phyloP scores from a whole-genome alignment of 2,113 vertebrate species.

The Anolis carolinensis region DNA sequence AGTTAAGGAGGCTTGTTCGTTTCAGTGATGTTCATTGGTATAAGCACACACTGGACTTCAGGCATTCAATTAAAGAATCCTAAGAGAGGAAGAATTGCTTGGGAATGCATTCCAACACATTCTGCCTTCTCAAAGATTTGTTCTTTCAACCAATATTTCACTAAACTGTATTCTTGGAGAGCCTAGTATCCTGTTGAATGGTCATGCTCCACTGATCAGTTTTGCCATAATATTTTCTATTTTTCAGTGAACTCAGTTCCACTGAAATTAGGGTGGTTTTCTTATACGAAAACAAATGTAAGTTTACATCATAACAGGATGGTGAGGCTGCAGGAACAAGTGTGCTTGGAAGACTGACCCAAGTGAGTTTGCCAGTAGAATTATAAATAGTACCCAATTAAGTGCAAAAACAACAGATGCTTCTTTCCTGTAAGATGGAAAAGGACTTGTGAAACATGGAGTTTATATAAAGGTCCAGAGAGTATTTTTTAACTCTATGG shows the following conservation, averaged over 20 bases:
- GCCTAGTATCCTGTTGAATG: background rate
- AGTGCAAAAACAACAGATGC: slow-evolving; percentile 59
- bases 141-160: too few species aligned
- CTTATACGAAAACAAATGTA: background rate
- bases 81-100: too few species aligned
- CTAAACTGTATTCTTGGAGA: background rate
- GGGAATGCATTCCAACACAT: too few species aligned
- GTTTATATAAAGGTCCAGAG: slow-evolving; percentile 53
- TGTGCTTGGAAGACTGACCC: slow-evolving; percentile 25
- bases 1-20: too few species aligned
- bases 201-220: background rate
- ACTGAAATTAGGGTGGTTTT: background rate
- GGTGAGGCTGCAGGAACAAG: background rate
- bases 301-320: background rate
- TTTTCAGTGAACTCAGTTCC: background rate
- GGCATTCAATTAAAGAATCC: too few species aligned
- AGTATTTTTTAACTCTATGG: slow-evolving; percentile 3
- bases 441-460: slow-evolving; percentile 38
- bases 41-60: too few species aligned
- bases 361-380: slow-evolving; percentile 55
- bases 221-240: too few species aligned
- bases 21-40: too few species aligned
- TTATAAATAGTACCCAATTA: slow-evolving; percentile 38
- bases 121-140: too few species aligned
- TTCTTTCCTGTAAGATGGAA: slow-evolving; percentile 55